Conservation (phyloP, 2,113 vertebrate species). For the Albula goreensis region DNA sequence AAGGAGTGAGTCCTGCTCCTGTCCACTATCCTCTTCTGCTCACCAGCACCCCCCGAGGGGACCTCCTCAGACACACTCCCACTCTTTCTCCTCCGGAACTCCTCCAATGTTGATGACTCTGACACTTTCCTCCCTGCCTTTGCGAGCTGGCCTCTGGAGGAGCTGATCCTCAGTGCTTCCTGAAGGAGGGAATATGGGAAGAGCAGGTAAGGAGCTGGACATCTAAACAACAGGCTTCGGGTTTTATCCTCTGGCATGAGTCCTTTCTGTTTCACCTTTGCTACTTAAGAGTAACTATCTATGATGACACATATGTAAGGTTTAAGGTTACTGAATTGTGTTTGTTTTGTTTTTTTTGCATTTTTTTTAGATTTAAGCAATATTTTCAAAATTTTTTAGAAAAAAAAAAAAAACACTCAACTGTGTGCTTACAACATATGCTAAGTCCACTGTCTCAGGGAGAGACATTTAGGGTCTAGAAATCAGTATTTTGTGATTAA, state of each 20-base stretch:
- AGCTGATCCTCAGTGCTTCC: constrained; percentile 16
- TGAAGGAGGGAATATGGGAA: background rate
- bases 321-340: no score
- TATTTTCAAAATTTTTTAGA: no score
- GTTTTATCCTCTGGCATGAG: background rate
- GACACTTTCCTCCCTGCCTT: constrained; percentile 75
- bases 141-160: constrained; percentile 62
- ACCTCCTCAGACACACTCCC: constrained; percentile 69
- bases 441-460: no score
- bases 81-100: constrained; percentile 73
- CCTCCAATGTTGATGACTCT: constrained; percentile 74
- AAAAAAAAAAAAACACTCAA: no score
- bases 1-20: constrained; percentile 72
- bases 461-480: no score
- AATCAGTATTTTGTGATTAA: no score
- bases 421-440: no score
- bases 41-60: constrained; percentile 55
- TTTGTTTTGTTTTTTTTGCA: no score
- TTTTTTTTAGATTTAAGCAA: no score
- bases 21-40: constrained; percentile 69
- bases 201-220: background rate
- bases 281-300: no score
- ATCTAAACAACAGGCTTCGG: background rate
- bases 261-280: background rate
- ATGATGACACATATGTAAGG: no score